These are phyloP conservation scores for Astur gentilis DNA, from an alignment of 2,113 vertebrate genomes.

Conservation along the genomic window DNA sequence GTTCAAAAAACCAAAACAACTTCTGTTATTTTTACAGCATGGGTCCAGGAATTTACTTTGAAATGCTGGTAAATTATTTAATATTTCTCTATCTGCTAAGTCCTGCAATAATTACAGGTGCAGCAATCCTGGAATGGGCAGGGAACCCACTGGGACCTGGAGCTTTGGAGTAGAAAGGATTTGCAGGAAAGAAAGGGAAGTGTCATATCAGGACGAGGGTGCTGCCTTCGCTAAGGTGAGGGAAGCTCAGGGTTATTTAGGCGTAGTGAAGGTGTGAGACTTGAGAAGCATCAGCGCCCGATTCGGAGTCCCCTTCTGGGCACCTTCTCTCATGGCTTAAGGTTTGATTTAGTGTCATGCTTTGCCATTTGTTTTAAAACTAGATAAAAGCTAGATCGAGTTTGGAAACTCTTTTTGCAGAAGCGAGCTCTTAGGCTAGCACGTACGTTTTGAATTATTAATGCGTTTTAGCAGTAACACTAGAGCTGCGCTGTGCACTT, in stretches of 20 bases:
- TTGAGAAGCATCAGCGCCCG: background rate
- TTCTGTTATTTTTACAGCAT: background rate
- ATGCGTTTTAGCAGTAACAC: background rate
- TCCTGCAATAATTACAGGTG: background rate
- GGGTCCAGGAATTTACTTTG: background rate
- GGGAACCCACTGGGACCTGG: background rate
- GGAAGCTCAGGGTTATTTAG: background rate
- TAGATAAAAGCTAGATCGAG: background rate
- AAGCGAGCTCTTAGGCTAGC: background rate
- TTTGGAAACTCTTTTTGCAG: background rate
- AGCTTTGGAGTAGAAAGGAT: background rate
- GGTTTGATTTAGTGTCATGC: background rate
- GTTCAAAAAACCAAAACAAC: background rate
- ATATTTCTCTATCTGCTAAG: background rate
- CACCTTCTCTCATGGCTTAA: background rate
- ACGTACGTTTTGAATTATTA: background rate
- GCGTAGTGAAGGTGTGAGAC: background rate
- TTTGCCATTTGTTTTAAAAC: background rate
- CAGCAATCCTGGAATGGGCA: background rate
- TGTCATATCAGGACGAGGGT: background rate
- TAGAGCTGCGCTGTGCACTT: background rate
- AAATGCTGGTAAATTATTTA: background rate
- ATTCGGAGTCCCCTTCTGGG: background rate
- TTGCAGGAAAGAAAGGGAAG: background rate
- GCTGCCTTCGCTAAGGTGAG: background rate